Percentiles rank a stretch among this genome's conserved stretches.
These are phyloP conservation scores for Stratiomys singularior DNA, from an alignment of 2,888 invertebrate species.

Conservation along the genomic window DNA sequence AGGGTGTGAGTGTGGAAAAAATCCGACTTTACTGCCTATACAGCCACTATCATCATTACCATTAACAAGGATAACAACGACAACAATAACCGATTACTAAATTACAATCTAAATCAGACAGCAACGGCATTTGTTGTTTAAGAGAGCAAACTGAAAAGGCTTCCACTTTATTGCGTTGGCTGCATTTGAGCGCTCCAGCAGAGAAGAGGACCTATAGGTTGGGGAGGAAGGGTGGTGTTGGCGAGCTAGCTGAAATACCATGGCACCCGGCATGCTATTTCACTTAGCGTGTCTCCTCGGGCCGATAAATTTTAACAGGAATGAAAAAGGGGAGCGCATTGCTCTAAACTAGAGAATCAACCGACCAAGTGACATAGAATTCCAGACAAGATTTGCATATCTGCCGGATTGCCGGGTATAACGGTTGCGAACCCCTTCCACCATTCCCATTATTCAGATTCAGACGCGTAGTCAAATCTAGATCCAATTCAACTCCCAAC, in stretches of 20 bases:
- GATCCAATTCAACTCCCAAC: slow-evolving; percentile 14
- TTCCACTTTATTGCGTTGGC: slow-evolving; percentile 24
- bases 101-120: slow-evolving; percentile 38
- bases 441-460: not conserved
- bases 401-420: slow-evolving; percentile 4
- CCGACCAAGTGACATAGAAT: slow-evolving; percentile 12
- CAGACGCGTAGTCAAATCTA: not conserved
- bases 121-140: slow-evolving; percentile 19
- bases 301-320: slow-evolving; percentile 19
- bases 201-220: not conserved
- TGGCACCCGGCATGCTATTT: slow-evolving; percentile 23
- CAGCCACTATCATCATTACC: not conserved
- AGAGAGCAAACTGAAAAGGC: slow-evolving; percentile 13
- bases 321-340: slow-evolving; percentile 4
- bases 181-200: not conserved
- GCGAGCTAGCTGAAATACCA: not conserved
- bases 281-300: slow-evolving; percentile 18
- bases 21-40: not conserved
- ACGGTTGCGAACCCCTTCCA: not conserved
- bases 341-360: slow-evolving; percentile 21
- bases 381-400: slow-evolving; percentile 25
- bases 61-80: slow-evolving; percentile 12
- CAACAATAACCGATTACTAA: slow-evolving; percentile 35
- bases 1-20: not conserved
- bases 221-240: not conserved